Evolutionary conservation across 2,113 vertebrate species (phyloP), one percentile per base, ranked within the genome.

Genomic region (Pogonocichla stellata): DNA sequence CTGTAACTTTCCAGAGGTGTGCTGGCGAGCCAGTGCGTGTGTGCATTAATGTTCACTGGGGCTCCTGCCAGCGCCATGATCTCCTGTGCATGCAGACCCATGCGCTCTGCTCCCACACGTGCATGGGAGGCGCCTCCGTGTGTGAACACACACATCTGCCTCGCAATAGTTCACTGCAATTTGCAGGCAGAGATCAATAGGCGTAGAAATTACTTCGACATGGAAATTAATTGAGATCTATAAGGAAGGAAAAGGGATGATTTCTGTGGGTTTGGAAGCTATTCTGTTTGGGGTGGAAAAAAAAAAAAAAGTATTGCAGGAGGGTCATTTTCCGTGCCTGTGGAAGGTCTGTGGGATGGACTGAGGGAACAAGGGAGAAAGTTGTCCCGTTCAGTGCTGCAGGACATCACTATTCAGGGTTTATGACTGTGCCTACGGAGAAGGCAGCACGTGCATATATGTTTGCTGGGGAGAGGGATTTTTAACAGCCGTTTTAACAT

Each of bases 401-500:
- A 78, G 74, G 67, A 80, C 26, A 3, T 62, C 48, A 4, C 60
- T 40, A 2, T 4, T 2, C 19, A 20, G 56, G 85, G 79, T 38
- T 71, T 60, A 5, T 78, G 38, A 17, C 80, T 40, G 80, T 50
- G 57, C 33, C 2, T 8, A 26, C 0, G 50, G 72, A 79, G 50
- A 64, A 74, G 48, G 58, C 92, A 83, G 79, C 50, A 50, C 1
- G 6, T 86, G 78, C 69, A 60, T 90, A 6, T 53, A 83, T 90
- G 82, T 93, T 82, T 14, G 54, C 62, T 25, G 75, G 72, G 61
- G 58, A 81, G 64, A 80, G 64, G 67, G 71, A 28, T 43, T 72
- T 78, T 77, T 48, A 61, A 79, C 93, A 93, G 89, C 86, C 78
- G 91, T 96, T 92, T 86, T 58, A 56, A 43, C 48, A 12, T 66